These are phyloP conservation scores for Thereva nobilitata DNA, from an alignment of 2,888 invertebrate genomes.

Conservation along the genomic window DNA sequence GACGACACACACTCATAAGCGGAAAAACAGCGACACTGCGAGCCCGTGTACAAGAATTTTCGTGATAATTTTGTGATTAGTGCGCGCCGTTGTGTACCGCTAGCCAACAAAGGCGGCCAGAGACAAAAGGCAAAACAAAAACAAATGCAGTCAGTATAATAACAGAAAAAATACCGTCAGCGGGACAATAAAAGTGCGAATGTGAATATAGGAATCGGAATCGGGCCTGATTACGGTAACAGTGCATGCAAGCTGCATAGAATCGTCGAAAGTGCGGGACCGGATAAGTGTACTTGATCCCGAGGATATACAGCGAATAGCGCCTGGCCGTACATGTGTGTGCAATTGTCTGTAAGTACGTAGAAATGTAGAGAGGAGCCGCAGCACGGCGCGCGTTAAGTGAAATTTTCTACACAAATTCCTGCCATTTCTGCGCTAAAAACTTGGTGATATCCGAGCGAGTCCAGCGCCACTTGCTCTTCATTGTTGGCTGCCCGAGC, in stretches of 20 bases:
- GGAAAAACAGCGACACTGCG: slow-evolving; percentile 13
- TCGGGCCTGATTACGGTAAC: not conserved
- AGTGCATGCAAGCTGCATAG: slow-evolving; percentile 7
- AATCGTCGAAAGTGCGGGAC: no score
- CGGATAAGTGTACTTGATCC: no score
- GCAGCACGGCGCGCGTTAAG: not conserved
- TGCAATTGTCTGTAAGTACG: not conserved
- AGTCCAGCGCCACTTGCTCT: not conserved
- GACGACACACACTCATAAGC: slow-evolving; percentile 6
- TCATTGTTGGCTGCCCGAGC: not conserved
- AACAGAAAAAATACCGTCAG: slow-evolving; percentile 1
- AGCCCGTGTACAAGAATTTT: slow-evolving; percentile 15
- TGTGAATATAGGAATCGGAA: slow-evolving; percentile 7
- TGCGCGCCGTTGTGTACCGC: slow-evolving; percentile 22
- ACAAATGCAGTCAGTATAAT: slow-evolving; percentile 15
- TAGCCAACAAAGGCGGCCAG: slow-evolving; percentile 13
- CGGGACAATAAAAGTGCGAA: slow-evolving; percentile 5
- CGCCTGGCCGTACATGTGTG: slow-evolving; percentile 5
- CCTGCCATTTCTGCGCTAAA: slow-evolving; percentile 1
- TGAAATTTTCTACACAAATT: slow-evolving; percentile 10
- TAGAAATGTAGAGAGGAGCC: not conserved
- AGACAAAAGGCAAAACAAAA: slow-evolving; percentile 8
- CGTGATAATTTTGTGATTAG: slow-evolving; percentile 32
- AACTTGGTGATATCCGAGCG: not conserved
- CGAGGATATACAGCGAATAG: no score